Conservation (phyloP, 1,140 invertebrate genomes). For the Goniozus legneri region DNA sequence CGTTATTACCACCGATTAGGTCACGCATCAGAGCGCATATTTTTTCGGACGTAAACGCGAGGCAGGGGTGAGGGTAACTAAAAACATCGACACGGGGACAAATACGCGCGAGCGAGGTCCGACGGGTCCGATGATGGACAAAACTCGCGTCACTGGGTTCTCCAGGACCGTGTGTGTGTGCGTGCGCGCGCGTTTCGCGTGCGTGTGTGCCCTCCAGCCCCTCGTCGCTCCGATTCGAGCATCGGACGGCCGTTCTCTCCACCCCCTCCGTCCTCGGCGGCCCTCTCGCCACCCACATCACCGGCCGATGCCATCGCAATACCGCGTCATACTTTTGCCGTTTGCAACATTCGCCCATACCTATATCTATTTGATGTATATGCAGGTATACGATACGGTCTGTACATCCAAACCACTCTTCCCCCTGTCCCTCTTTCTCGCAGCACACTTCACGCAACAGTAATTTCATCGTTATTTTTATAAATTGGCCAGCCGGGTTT, state of each 20-base stretch:
- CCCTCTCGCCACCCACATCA: slow-evolving; percentile 8
- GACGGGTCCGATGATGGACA: slow-evolving; percentile 45
- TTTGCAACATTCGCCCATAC: not conserved
- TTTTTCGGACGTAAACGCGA: slow-evolving; percentile 49
- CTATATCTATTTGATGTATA: too few species aligned
- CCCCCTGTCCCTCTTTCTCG: too few species aligned
- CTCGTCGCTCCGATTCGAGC: not conserved
- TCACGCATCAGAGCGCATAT: slow-evolving; percentile 44
- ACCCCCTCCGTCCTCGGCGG: not conserved
- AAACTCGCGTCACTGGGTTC: slow-evolving; percentile 36
- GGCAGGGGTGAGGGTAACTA: too few species aligned
- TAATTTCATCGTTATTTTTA: slow-evolving; percentile 57
- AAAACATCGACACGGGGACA: slow-evolving; percentile 33
- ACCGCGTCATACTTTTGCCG: slow-evolving; percentile 23
- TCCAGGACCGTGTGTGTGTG: not conserved
- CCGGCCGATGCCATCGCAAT: slow-evolving; percentile 32
- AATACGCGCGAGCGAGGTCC: slow-evolving; percentile 14
- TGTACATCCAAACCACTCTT: too few species aligned
- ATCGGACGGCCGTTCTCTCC: slow-evolving; percentile 1
- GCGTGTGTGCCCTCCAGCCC: not conserved
- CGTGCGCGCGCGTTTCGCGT: not conserved
- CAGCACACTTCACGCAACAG: slow-evolving; percentile 49
- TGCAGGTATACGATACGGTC: too few species aligned
- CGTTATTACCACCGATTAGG: slow-evolving; percentile 41
- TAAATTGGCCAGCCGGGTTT: slow-evolving; percentile 51